Evolutionary conservation across 2,113 vertebrate species (phyloP).

Genomic region (Cynoglossus semilaevis): DNA sequence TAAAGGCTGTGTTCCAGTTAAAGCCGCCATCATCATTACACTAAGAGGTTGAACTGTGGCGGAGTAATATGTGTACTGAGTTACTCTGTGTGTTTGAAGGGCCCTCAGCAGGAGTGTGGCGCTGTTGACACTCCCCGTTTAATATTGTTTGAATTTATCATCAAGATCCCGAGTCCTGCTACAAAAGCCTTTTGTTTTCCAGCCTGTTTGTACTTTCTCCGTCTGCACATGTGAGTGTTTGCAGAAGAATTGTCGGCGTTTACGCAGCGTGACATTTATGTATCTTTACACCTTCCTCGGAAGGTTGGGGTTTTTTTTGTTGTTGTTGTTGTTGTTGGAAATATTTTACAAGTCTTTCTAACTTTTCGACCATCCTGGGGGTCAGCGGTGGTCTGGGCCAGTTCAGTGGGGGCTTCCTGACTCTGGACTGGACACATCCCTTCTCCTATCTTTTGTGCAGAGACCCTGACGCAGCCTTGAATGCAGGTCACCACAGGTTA

Average conservation of each 20-base stretch:
- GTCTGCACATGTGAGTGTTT: constrained; percentile 41
- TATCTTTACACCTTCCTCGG: constrained; percentile 16
- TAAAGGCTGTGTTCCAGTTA: constrained; percentile 76
- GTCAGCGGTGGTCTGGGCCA: constrained; percentile 22
- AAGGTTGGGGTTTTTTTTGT: not conserved
- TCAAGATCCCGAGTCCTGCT: constrained; percentile 76
- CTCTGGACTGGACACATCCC: constrained; percentile 39
- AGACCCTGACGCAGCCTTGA: constrained; percentile 70
- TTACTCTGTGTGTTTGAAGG: constrained; percentile 93
- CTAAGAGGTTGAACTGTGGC: constrained; percentile 73
- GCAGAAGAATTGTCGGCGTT: constrained; percentile 44
- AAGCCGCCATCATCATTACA: constrained; percentile 79
- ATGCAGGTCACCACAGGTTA: constrained; percentile 81
- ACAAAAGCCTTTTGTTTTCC: constrained; percentile 77
- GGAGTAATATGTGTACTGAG: constrained; percentile 88
- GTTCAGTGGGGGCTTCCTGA: constrained; percentile 10
- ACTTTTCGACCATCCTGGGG: constrained; percentile 7
- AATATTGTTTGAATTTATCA: constrained; percentile 98
- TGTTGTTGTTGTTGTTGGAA: constrained; percentile 15
- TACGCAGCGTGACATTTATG: constrained; percentile 32
- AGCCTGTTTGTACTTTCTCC: constrained; percentile 81
- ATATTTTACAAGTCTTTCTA: constrained; percentile 25
- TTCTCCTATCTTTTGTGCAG: constrained; percentile 69
- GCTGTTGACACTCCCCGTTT: constrained; percentile 90
- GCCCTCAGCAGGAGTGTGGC: constrained; percentile 89